A percentile compares a stretch with the other conserved stretches of the same genome.
Evolutionary conservation across 2,888 invertebrate species (phyloP).

Genomic region (Diogma glabrata): DNA sequence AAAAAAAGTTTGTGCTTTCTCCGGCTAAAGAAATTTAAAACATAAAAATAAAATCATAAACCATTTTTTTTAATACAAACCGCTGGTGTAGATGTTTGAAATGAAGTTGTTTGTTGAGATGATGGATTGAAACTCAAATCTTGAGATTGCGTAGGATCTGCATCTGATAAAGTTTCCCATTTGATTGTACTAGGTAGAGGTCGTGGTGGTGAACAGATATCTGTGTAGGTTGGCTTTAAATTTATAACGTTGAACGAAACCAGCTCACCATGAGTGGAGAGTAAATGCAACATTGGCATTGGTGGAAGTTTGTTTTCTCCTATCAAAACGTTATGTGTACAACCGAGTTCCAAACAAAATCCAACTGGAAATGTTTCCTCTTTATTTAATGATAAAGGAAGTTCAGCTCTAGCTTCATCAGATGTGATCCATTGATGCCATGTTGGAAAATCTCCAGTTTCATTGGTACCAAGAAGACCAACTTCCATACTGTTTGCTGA

Average conservation of each 20-base stretch:
- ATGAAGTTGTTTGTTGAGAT: not conserved
- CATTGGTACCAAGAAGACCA: conserved; percentile 57
- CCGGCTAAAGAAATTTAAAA: not conserved
- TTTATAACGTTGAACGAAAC: conserved; percentile 68
- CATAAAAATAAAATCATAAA: not conserved
- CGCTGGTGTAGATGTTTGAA: not conserved
- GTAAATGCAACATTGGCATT: conserved; percentile 65
- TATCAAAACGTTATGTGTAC: conserved; percentile 52
- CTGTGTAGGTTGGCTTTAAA: conserved; percentile 41
- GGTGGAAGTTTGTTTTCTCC: conserved; percentile 52
- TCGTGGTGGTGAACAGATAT: conserved; percentile 51
- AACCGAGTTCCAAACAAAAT: conserved; percentile 58
- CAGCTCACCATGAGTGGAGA: conserved; percentile 67
- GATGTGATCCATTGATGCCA: conserved; percentile 58
- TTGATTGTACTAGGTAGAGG: conserved; percentile 34
- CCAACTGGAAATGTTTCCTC: conserved; percentile 75
- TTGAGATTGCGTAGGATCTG: not conserved
- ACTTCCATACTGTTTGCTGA: conserved; percentile 83
- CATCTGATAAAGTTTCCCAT: conserved; percentile 19
- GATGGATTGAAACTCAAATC: not conserved
- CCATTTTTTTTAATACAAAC: not conserved
- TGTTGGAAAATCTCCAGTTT: conserved; percentile 41
- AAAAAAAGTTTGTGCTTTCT: not conserved
- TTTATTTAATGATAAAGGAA: conserved; percentile 51
- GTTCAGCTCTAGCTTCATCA: conserved; percentile 68